A percentile compares a stretch with the other conserved stretches of the same genome.
Evolutionary conservation across 1,140 invertebrate species (phyloP).

Genomic region (Drosophila sulfurigaster): DNA sequence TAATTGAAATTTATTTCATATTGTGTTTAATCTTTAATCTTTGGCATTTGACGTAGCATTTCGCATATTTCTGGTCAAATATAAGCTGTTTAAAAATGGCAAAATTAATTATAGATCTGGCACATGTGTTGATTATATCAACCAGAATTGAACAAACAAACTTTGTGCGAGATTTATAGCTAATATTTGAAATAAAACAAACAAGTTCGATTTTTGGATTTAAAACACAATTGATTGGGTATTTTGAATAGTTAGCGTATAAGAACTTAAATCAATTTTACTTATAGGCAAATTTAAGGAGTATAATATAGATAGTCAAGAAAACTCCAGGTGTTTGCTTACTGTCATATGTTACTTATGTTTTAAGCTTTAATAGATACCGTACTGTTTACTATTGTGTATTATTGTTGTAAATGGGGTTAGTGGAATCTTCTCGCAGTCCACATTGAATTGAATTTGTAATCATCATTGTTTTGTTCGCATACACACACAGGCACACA

Average conservation of each 20-base stretch:
- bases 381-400: not conserved
- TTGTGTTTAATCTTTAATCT: too few species aligned
- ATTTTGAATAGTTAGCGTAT: not conserved
- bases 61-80: not conserved
- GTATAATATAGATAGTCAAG: conserved; percentile 9
- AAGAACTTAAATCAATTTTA: not conserved
- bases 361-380: not conserved
- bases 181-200: conserved; percentile 9
- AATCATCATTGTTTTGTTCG: conserved; percentile 27
- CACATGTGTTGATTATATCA: conserved; percentile 6
- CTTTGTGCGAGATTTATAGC: not conserved
- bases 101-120: conserved; percentile 1
- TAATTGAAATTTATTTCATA: not conserved
- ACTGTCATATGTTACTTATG: not conserved
- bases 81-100: not conserved
- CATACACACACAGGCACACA: conserved; percentile 2
- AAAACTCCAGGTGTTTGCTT: conserved; percentile 4
- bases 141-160: not conserved
- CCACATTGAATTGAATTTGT: conserved; percentile 18
- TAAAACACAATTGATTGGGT: not conserved
- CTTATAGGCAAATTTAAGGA: not conserved
- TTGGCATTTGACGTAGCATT: not conserved
- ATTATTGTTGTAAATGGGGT: conserved; percentile 15
- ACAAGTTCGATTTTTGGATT: not conserved
- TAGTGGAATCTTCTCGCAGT: conserved; percentile 10